These are phyloP conservation scores for Neosilurus hyrtlii DNA, from an alignment of 2,797 vertebrate species.

Conservation along the genomic window DNA sequence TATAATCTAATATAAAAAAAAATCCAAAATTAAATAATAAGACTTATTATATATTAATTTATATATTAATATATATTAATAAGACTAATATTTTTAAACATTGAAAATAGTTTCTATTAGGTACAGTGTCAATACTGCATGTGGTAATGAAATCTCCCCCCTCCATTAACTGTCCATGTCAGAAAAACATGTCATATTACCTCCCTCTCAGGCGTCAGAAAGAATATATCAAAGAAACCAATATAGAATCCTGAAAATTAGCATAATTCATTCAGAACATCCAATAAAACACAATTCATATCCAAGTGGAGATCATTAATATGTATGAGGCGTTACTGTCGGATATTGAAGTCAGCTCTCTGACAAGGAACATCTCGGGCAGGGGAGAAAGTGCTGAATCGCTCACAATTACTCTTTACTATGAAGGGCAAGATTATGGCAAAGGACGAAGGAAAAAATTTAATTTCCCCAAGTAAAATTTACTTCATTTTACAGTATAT, in stretches of 20 bases:
- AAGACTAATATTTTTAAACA: no score
- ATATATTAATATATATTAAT: no score
- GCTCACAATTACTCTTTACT: slow-evolving; percentile 33
- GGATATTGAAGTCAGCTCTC: slow-evolving; percentile 30
- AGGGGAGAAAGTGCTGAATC: slow-evolving; percentile 31
- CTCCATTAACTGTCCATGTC: not conserved
- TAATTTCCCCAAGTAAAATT: not conserved
- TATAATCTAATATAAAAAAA: no score
- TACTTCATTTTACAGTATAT: not conserved
- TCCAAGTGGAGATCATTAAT: slow-evolving; percentile 28
- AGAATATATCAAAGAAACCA: slow-evolving; percentile 8
- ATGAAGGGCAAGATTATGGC: not conserved
- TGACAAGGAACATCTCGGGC: not conserved
- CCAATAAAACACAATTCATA: not conserved
- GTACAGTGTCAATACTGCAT: no score
- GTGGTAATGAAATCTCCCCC: not conserved
- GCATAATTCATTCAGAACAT: slow-evolving; percentile 28
- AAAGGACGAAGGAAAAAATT: not conserved
- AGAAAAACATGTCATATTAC: not conserved
- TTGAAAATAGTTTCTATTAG: not conserved
- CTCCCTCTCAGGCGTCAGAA: not conserved
- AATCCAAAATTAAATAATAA: no score
- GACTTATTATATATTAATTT: no score
- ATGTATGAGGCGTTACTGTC: slow-evolving; percentile 34
- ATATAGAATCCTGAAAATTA: slow-evolving; percentile 7